A percentile compares a stretch with the other conserved stretches of the same genome.
Evolutionary conservation across 1,140 invertebrate genomes (phyloP).

Genomic region (Homalodisca vitripennis): DNA sequence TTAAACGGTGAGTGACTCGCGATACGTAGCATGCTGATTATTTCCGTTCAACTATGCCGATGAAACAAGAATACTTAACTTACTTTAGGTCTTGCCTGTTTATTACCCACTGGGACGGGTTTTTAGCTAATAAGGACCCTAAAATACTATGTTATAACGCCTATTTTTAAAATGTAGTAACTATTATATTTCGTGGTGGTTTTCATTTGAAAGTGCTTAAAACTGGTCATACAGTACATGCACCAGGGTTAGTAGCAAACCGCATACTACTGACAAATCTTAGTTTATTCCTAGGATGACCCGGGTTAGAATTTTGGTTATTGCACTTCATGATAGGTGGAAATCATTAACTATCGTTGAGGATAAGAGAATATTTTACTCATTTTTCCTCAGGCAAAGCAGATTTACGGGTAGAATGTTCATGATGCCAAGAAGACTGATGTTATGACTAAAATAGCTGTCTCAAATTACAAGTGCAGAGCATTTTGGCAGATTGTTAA

Average conservation of each 20-base stretch:
- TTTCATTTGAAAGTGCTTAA: neutral
- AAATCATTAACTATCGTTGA: neutral
- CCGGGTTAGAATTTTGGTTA: too few species aligned
- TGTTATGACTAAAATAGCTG: neutral
- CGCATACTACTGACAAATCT: neutral
- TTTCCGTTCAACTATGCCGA: too few species aligned
- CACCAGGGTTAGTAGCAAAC: neutral
- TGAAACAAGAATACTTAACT: neutral
- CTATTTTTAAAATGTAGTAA: too few species aligned
- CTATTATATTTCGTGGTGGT: too few species aligned
- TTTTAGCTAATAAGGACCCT: neutral
- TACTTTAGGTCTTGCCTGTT: neutral
- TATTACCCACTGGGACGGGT: too few species aligned
- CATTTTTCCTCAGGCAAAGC: neutral
- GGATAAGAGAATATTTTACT: neutral
- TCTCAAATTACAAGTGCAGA: neutral
- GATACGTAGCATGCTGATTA: too few species aligned
- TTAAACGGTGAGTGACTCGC: neutral
- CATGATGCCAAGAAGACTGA: neutral
- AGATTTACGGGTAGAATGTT: neutral
- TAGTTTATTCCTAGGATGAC: neutral
- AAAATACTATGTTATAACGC: too few species aligned
- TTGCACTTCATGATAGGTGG: neutral
- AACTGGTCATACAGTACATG: too few species aligned
- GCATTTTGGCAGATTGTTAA: conserved; percentile 1